A percentile compares a stretch with the other conserved stretches of the same genome.
Evolutionary conservation across 2,797 vertebrate genomes (phyloP).

Genomic region (Syncerus caffer): DNA sequence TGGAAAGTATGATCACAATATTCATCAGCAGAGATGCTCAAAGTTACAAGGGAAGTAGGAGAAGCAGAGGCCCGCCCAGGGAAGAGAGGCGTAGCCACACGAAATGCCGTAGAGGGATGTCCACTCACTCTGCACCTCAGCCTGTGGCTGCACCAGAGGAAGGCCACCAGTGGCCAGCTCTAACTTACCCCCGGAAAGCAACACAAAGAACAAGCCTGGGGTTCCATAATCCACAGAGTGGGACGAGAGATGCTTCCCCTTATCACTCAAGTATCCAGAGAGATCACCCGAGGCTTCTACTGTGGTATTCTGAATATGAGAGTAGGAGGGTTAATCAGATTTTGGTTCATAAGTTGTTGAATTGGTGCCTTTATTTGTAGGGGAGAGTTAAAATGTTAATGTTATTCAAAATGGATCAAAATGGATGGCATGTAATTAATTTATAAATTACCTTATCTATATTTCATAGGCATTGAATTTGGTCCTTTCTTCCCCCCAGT

Average conservation of each 20-base stretch:
- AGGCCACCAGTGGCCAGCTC: background rate
- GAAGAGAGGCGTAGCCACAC: accelerated
- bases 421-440: background rate
- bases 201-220: background rate
- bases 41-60: background rate
- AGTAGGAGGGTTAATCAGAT: background rate
- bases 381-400: conserved; percentile 26
- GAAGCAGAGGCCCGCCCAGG: background rate
- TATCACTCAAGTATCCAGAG: background rate
- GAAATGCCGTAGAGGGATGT: accelerated
- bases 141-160: accelerated
- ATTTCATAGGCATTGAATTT: background rate
- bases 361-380: background rate
- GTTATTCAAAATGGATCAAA: conserved; percentile 15
- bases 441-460: conserved; percentile 19
- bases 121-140: background rate
- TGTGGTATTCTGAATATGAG: background rate
- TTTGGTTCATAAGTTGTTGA: background rate
- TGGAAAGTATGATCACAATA: background rate
- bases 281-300: background rate
- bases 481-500: background rate
- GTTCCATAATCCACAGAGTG: background rate
- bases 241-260: background rate
- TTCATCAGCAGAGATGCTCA: background rate
- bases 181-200: too few relatives aligned